Percentiles rank a stretch among this genome's conserved stretches.
Conservation (phyloP, 2,113 vertebrate genomes). For the Centropus bengalensis region DNA sequence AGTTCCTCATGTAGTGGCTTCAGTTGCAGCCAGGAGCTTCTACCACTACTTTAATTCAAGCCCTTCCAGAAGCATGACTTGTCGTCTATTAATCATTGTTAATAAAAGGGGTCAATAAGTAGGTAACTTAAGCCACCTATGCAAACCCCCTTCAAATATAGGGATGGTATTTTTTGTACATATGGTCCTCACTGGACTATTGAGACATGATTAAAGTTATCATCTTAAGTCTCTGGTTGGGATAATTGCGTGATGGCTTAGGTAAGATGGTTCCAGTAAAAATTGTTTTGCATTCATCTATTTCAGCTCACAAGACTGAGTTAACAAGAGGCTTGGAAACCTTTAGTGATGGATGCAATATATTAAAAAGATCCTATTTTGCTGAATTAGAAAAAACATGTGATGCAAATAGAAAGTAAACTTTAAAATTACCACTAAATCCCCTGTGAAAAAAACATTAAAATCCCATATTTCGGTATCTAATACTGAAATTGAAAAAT, state of each 20-base stretch:
- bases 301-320: background rate
- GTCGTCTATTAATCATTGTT: background rate
- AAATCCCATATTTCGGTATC: background rate
- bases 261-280: background rate
- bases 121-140: background rate
- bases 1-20: background rate
- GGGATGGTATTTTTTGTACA: background rate
- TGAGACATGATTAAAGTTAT: background rate
- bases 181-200: background rate
- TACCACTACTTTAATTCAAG: background rate
- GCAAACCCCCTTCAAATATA: background rate
- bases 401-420: background rate
- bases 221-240: background rate
- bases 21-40: background rate
- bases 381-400: background rate
- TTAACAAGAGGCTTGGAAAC: background rate
- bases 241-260: background rate
- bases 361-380: background rate
- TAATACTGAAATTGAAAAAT: background rate
- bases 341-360: background rate
- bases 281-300: background rate
- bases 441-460: background rate
- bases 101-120: background rate
- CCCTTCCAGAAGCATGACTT: background rate
- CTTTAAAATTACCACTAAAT: background rate